Evolutionary conservation across 2,113 vertebrate species (phyloP).

Genomic region (Pygoscelis adeliae): DNA sequence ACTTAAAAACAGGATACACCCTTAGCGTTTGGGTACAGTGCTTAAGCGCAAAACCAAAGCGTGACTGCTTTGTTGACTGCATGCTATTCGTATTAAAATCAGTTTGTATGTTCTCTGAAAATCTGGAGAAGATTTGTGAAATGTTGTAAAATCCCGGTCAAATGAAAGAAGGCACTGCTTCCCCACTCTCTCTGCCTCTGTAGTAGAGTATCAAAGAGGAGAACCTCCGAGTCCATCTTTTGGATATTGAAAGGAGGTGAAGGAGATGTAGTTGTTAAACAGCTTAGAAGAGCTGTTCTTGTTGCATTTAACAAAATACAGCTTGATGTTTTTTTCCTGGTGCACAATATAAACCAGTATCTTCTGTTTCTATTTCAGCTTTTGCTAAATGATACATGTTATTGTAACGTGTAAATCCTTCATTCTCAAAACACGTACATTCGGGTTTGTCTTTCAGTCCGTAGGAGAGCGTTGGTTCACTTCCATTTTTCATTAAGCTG

Average conservation of each 20-base stretch:
- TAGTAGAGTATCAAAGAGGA: background rate
- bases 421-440: background rate
- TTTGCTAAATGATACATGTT: background rate
- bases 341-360: background rate
- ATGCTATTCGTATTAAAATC: background rate
- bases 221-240: background rate
- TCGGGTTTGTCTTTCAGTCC: background rate
- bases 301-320: background rate
- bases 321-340: background rate
- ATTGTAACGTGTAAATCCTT: background rate
- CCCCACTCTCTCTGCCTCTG: background rate
- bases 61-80: background rate
- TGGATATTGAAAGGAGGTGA: background rate
- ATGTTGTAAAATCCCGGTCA: background rate
- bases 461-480: background rate
- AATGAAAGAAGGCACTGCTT: background rate
- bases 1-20: constrained; percentile 20
- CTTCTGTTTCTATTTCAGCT: background rate
- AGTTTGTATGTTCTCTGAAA: background rate
- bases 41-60: constrained; percentile 9
- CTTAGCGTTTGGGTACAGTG: background rate
- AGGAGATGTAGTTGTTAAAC: background rate
- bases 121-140: background rate
- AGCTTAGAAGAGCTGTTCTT: background rate
- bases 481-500: background rate